phyloP scores from a whole-genome alignment of 2,888 invertebrate species.

The Trachelus iudaicus region DNA sequence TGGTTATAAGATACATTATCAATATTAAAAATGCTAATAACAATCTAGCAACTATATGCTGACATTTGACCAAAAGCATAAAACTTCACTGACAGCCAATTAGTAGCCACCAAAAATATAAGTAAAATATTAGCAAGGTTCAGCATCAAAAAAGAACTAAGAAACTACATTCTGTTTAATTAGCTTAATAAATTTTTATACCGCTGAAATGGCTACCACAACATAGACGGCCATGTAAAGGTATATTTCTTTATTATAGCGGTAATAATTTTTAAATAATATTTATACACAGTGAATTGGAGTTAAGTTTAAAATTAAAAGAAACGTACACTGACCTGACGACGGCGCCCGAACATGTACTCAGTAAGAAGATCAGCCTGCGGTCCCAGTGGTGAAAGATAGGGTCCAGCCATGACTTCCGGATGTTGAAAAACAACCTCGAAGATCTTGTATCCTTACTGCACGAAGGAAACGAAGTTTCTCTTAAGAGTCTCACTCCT shows the following conservation, averaged over 20 bases:
- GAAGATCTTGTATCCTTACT: not conserved
- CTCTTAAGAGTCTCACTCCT: not conserved
- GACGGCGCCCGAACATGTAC: constrained; percentile 90
- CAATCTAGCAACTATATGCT: not conserved
- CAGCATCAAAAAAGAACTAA: not conserved
- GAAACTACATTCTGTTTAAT: not conserved
- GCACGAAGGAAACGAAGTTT: not conserved
- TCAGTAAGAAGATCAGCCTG: constrained; percentile 91
- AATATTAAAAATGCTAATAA: not conserved
- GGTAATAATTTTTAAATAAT: not conserved
- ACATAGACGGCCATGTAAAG: not conserved
- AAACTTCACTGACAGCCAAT: not conserved
- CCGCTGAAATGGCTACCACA: not conserved
- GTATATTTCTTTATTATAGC: not conserved
- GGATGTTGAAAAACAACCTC: not conserved
- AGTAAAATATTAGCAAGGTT: not conserved
- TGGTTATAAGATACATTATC: not conserved
- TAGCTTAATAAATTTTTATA: not conserved
- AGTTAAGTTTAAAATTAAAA: constrained; percentile 19
- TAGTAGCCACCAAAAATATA: not conserved
- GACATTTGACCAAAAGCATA: not conserved
- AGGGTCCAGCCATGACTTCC: constrained; percentile 82
- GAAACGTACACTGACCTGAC: constrained; percentile 70
- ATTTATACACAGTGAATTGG: not conserved
- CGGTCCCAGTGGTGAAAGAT: constrained; percentile 78